Conservation (phyloP, 2,113 vertebrate species). For the Brienomyrus brachyistius region DNA sequence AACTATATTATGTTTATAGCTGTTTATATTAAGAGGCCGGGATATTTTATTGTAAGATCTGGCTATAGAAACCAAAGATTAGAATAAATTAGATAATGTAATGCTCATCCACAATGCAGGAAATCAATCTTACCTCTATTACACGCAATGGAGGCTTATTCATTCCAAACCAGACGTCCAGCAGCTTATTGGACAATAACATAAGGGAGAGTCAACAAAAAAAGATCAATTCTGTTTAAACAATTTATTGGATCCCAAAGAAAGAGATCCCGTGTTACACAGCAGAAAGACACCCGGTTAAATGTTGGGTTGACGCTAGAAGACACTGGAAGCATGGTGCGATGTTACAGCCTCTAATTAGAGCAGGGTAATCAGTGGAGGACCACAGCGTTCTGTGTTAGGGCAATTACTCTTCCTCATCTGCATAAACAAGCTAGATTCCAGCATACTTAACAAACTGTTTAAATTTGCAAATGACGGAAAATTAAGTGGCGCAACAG, state of each 20-base stretch:
- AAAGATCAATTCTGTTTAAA: not conserved
- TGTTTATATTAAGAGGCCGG: not conserved
- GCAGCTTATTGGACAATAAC: not conserved
- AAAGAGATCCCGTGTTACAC: not conserved
- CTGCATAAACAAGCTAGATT: not conserved
- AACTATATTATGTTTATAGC: not conserved
- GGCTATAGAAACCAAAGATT: not conserved
- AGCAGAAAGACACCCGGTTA: not conserved
- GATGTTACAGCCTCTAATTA: not conserved
- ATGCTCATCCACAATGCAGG: not conserved
- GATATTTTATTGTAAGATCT: not conserved
- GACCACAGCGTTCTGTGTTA: not conserved
- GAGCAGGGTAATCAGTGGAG: not conserved
- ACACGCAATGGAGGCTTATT: not conserved
- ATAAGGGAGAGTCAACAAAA: not conserved
- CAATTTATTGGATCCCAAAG: not conserved
- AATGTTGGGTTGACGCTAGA: not conserved
- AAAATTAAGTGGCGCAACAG: not conserved
- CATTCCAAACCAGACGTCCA: not conserved
- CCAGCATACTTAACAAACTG: conserved; percentile 4
- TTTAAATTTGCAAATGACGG: conserved; percentile 3
- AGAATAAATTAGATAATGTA: not conserved
- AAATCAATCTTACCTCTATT: not conserved
- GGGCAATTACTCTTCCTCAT: not conserved
- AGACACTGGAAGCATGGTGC: not conserved